Conservation (phyloP, 2,797 vertebrate genomes). For the Catostomus latipinnis region DNA sequence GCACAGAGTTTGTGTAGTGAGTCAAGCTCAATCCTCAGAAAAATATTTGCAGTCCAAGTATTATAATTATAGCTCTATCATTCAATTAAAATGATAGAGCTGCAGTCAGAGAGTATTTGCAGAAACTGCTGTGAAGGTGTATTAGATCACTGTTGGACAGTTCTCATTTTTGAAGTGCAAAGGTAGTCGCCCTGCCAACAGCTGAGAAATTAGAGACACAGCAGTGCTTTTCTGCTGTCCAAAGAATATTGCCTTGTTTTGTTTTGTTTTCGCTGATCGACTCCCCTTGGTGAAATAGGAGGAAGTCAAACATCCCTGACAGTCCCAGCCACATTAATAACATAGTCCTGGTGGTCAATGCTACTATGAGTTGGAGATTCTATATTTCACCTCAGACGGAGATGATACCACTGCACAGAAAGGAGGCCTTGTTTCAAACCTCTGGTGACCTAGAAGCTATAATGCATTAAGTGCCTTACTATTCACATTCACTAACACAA, state of each 20-base stretch:
- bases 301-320: constrained; percentile 11
- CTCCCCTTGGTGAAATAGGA: constrained; percentile 31
- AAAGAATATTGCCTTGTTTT: constrained; percentile 36
- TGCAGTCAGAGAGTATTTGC: neutral
- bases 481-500: neutral
- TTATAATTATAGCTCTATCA: too few species aligned
- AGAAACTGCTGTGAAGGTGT: neutral
- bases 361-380: constrained; percentile 55
- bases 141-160: constrained; percentile 20
- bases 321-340: constrained; percentile 10
- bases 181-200: constrained; percentile 32
- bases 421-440: constrained; percentile 62
- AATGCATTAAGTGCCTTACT: constrained; percentile 9
- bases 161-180: constrained; percentile 12
- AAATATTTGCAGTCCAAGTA: too few species aligned
- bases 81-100: neutral
- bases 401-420: constrained; percentile 51
- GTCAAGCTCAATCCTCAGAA: constrained; percentile 29
- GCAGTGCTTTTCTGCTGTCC: constrained; percentile 14
- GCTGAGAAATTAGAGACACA: neutral
- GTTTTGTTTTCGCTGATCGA: constrained; percentile 1
- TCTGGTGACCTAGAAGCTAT: constrained; percentile 69
- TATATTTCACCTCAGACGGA: constrained; percentile 52
- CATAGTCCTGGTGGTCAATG: neutral
- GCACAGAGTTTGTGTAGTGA: constrained; percentile 58